Percentiles rank a stretch among this genome's conserved stretches.
Conservation (phyloP, 2,113 vertebrate genomes). For the Stigmatopora nigra region DNA sequence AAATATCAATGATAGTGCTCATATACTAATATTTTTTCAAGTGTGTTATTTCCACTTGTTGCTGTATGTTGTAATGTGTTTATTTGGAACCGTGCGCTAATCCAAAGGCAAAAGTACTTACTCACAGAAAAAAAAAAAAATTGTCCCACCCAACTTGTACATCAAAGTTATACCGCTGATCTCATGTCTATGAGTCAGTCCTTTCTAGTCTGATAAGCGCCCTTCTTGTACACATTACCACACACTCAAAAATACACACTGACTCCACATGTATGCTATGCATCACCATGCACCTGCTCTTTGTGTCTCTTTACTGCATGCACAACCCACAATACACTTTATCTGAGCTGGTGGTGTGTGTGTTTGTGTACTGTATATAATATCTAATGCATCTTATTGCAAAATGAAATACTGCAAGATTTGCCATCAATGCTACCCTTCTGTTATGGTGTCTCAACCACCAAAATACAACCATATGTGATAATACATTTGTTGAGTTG, state of each 20-base stretch:
- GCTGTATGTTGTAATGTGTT: too few species aligned
- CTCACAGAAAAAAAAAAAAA: too few species aligned
- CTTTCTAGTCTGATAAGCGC: conserved; percentile 7
- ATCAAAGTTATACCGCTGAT: background rate
- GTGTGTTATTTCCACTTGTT: too few species aligned
- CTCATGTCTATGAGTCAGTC: conserved; percentile 14
- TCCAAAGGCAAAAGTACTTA: too few species aligned
- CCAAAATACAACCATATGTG: too few species aligned
- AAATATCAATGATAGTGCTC: too few species aligned
- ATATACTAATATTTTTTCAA: too few species aligned
- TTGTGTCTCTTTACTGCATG: background rate
- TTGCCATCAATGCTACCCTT: background rate
- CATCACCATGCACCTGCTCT: conserved; percentile 47
- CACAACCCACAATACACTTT: background rate
- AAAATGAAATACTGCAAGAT: background rate
- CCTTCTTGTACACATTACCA: conserved; percentile 30
- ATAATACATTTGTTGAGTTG: background rate
- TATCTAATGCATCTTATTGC: too few species aligned
- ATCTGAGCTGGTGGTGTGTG: too few species aligned
- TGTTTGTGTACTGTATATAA: too few species aligned
- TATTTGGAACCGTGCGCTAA: too few species aligned
- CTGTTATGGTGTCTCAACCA: background rate
- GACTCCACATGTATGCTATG: conserved; percentile 53
- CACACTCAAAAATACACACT: conserved; percentile 64
- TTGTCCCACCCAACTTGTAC: too few species aligned